Evolutionary conservation across 2,797 vertebrate genomes (phyloP).

Genomic region (Peromyscus nudipes): DNA sequence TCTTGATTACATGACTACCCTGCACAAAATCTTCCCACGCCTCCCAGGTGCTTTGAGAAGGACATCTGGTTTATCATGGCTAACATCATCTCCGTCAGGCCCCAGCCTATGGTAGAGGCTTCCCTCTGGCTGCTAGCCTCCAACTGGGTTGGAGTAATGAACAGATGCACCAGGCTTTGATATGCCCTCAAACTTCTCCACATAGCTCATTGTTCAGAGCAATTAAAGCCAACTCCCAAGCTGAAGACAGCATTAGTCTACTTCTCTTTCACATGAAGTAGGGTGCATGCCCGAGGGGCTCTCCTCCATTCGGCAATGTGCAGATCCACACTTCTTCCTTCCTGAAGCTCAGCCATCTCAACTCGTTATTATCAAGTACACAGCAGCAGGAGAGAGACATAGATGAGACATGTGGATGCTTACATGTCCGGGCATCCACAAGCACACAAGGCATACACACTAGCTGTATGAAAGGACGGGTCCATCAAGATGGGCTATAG

Average conservation of each 20-base stretch:
- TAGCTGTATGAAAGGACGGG: neutral
- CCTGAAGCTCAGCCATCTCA: neutral
- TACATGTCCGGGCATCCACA: neutral
- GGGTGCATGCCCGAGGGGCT: neutral
- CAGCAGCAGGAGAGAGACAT: neutral
- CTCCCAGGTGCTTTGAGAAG: conserved; percentile 9
- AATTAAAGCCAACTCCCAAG: conserved; percentile 30
- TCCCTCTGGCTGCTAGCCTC: neutral
- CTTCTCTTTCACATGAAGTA: neutral
- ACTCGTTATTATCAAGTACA: neutral
- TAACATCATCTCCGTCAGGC: neutral
- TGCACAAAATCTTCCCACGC: neutral
- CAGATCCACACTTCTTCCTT: neutral
- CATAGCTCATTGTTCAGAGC: neutral
- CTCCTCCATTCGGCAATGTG: neutral
- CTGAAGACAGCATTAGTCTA: neutral
- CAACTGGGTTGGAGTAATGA: neutral
- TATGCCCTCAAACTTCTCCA: conserved; percentile 12
- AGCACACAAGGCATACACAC: neutral
- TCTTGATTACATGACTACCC: neutral
- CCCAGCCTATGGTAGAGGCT: neutral
- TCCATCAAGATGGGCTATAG: neutral
- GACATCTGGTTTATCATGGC: neutral
- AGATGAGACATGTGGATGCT: accelerated
- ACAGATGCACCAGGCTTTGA: neutral